Evolutionary conservation across 2,888 invertebrate genomes (phyloP), one percentile per base, ranked within the genome.

Genomic region (Brachyptera putata): DNA sequence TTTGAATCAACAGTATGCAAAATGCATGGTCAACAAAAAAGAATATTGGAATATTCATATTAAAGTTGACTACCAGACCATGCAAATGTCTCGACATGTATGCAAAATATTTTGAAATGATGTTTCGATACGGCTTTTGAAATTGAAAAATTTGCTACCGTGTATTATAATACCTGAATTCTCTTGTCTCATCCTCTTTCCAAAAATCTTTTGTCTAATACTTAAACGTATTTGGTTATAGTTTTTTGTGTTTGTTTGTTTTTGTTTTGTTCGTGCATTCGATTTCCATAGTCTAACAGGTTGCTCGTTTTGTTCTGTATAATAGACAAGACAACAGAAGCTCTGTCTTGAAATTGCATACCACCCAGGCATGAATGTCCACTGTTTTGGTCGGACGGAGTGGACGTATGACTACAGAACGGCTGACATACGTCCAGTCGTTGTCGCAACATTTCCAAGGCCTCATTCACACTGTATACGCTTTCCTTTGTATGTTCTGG

Each of bases 251-350:
- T 46, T 46, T 22, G n/a, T 4, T 24, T 24, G 21, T 46, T 9
- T 22, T 13, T 9, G 3, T 21, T n/a, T 18, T 22, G 22, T 22
- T 7, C 9, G 9, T 2, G 46, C 46, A 46, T 46, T 46, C 46
- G 21, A 24, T 3, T 16, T 21, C 41, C 18, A 7, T n/a, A 21
- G 41, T 21, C 41, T 7, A 16, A 2, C 18, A 5, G 11, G 34
- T 11, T 11, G 5, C 30, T 30, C 18, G 18, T 2, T 21, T 21
- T 16, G 1, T n/a, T 16, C 9, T 4, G 22, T 18, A 22, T 1
- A 24, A 24, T 30, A 21, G 53, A 36, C 53, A 53, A 36, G 36
- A 34, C 53, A 53, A 53, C 50, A 50, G 50, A 25, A 50, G 50
- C 50, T 9, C 3, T 14, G 50, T 50, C 30, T 18, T 16, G 34